Percentiles rank a stretch among this genome's conserved stretches.
phyloP scores from a whole-genome alignment of 1,140 invertebrate species.

The Aporrectodea caliginosa region DNA sequence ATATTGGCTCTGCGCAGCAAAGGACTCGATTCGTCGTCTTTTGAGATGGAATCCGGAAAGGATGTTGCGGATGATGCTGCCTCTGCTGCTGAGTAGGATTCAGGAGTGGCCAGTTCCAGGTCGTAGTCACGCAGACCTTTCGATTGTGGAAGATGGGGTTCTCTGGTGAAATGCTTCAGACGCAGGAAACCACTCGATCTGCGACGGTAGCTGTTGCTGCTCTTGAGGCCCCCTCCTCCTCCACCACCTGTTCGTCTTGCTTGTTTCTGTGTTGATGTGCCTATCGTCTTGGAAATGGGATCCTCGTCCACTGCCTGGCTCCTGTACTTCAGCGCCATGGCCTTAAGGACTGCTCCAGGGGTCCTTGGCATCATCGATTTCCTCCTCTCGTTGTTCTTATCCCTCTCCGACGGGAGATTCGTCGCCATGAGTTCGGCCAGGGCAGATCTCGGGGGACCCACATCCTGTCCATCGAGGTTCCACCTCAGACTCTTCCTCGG shows the following conservation, averaged over 20 bases:
- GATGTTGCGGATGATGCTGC: too few species aligned
- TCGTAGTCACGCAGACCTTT: too few species aligned
- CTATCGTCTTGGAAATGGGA: too few species aligned
- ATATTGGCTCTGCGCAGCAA: neutral
- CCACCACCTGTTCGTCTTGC: neutral
- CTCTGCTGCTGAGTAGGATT: too few species aligned
- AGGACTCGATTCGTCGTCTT: neutral
- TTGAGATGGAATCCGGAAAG: too few species aligned
- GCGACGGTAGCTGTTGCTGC: neutral
- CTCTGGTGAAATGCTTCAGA: too few species aligned
- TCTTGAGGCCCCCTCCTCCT: neutral
- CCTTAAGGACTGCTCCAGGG: neutral
- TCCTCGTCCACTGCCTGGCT: neutral
- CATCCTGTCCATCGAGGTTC: neutral
- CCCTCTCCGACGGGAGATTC: neutral
- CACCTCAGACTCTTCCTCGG: neutral
- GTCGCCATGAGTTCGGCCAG: neutral
- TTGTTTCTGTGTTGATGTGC: too few species aligned
- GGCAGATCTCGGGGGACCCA: neutral
- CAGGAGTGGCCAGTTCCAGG: too few species aligned
- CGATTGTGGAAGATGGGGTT: too few species aligned
- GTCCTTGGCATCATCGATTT: neutral
- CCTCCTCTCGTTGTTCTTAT: neutral
- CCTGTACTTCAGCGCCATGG: neutral
- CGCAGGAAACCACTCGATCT: neutral